phyloP scores from a whole-genome alignment of 1,140 invertebrate genomes.

The Trachelipus rathkii region DNA sequence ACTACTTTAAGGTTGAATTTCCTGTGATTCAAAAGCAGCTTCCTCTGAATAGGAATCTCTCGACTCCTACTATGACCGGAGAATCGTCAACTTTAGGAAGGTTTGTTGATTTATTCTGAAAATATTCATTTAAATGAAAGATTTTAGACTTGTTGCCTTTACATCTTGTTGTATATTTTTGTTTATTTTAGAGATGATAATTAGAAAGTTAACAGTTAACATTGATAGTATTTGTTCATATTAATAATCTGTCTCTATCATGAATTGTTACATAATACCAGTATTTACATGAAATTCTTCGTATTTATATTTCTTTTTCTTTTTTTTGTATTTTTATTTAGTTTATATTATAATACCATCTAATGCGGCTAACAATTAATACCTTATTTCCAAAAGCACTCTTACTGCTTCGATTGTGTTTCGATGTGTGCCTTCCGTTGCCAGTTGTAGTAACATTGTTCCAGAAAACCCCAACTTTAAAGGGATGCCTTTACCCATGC shows the following conservation, averaged over 20 bases:
- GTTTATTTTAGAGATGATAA: neutral
- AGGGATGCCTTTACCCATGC: conserved; percentile 5
- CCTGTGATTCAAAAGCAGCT: conserved; percentile 27
- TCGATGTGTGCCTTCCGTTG: conserved; percentile 55
- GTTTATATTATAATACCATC: neutral
- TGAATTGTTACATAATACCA: no score
- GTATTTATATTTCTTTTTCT: neutral
- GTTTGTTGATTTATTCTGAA: conserved; percentile 8
- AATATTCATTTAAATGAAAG: no score
- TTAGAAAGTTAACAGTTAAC: no score
- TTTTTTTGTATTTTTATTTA: neutral
- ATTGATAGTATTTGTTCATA: no score
- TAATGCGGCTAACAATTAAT: neutral
- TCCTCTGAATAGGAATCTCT: conserved; percentile 30
- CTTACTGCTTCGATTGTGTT: conserved; percentile 57
- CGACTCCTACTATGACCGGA: conserved; percentile 22
- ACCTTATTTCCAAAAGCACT: conserved; percentile 46
- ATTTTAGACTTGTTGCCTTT: neutral
- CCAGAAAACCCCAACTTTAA: conserved; percentile 3
- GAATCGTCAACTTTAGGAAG: conserved; percentile 19
- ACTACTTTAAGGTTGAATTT: conserved; percentile 19
- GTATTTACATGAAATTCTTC: no score
- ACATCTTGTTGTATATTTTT: neutral
- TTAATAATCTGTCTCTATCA: no score
- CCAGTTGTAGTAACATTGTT: conserved; percentile 49